Conservation (phyloP, 2,113 vertebrate genomes). For the Electrona antarctica region DNA sequence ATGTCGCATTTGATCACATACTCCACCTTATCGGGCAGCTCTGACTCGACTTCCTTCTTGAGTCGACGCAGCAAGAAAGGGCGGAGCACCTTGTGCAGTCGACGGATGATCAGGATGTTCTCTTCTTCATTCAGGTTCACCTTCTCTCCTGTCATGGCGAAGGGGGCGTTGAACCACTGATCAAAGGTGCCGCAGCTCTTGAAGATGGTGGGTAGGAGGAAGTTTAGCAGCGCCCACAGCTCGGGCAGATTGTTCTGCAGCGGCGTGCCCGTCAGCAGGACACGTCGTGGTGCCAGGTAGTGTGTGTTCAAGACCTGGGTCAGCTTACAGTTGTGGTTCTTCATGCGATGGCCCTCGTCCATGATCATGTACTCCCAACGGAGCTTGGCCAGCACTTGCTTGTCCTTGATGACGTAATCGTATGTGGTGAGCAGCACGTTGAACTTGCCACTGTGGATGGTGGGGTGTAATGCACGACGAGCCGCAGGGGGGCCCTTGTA, state of each 20-base stretch:
- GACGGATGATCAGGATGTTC: constrained; percentile 96
- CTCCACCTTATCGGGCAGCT: constrained; percentile 97
- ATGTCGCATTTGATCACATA: constrained; percentile 98
- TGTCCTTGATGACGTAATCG: constrained; percentile 98
- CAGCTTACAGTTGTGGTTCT: constrained; percentile 98
- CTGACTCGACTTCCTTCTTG: constrained; percentile 96
- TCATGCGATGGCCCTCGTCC: constrained; percentile 97
- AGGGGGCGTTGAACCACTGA: constrained; percentile 98
- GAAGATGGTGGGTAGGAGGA: constrained; percentile 97
- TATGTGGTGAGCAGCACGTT: constrained; percentile 96
- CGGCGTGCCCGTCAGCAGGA: constrained; percentile 93
- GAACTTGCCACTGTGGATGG: constrained; percentile 94
- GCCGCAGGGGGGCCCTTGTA: constrained; percentile 98
- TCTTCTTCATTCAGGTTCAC: constrained; percentile 98
- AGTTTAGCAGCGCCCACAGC: constrained; percentile 97
- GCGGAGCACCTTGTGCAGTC: constrained; percentile 94
- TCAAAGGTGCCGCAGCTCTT: constrained; percentile 99
- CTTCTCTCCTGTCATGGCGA: constrained; percentile 98
- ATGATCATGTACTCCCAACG: constrained; percentile 99
- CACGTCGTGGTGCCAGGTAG: constrained; percentile 91
- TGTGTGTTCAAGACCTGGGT: constrained; percentile 97
- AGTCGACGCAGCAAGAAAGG: constrained; percentile 94
- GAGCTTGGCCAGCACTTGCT: constrained; percentile 97
- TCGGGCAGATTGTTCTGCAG: constrained; percentile 97
- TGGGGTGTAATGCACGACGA: constrained; percentile 88